Evolutionary conservation across 2,888 invertebrate genomes (phyloP), one percentile per base, ranked within the genome.

Genomic region (Geotrupes spiniger): DNA sequence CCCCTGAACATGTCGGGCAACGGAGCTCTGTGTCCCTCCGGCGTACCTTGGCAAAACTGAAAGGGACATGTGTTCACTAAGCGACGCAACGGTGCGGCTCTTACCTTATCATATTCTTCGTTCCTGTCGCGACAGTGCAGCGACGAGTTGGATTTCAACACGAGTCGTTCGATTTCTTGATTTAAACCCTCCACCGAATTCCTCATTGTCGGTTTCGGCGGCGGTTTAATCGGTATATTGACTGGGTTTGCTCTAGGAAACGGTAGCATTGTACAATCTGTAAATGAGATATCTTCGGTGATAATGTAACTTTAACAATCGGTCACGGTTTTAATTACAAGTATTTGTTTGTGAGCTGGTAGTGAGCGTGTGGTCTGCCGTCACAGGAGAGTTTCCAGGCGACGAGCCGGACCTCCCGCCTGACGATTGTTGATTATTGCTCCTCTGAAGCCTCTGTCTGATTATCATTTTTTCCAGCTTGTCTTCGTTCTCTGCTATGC

Each of bases 141-240:
- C 12, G 77, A 78, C 4, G 78, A 76, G n/a, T 55, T 59, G 28
- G 71, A 65, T 21, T 51, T 52, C 41, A 52, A 31, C 15, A 54
- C 89, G 49, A 90, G 79, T 67, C 84, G 79, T 73, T 91, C 91
- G 53, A 92, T 89, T 75, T 91, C 91, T 71, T 88, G 89, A 73
- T 91, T 92, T 12, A 91, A 79, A 14, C 90, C 91, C 73, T 92
- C 92, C 9, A 90, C 88, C 33, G 91, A 91, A 56, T 85, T 90
- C 44, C 90, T 78, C 68, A 89, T 88, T 46, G 87, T 85, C 63
- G 87, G 78, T 61, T 81, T 75, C 27, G 80, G 78, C 31, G 79
- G 74, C 46, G 77, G 75, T 57, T 78, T 77, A 73, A 55, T 72
- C 63, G 80, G 79, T 66, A 81, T 80, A 67, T 76, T 77, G 57